phyloP scores from a whole-genome alignment of 2,888 invertebrate species.

The Pandemis corylana region DNA sequence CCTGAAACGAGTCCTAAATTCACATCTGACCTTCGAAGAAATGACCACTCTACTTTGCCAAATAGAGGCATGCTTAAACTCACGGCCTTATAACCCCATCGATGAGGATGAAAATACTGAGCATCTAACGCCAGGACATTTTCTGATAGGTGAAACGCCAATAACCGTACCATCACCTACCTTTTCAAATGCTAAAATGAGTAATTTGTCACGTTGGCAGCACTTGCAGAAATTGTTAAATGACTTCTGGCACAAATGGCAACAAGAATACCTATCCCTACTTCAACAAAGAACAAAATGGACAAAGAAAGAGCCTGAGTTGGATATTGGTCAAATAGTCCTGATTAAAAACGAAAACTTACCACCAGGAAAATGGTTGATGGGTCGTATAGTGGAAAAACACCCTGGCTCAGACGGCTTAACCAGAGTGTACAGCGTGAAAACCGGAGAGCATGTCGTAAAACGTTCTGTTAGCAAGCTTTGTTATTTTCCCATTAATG shows the following conservation, averaged over 20 bases:
- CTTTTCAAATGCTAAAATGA: neutral
- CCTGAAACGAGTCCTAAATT: constrained; percentile 5
- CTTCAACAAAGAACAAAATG: constrained; percentile 46
- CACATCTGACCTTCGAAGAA: constrained; percentile 20
- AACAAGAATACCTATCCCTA: constrained; percentile 45
- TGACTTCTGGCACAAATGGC: constrained; percentile 48
- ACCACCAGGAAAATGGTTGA: constrained; percentile 17
- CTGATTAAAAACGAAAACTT: constrained; percentile 5
- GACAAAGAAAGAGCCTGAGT: constrained; percentile 33
- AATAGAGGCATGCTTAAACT: constrained; percentile 9
- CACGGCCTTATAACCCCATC: constrained; percentile 8
- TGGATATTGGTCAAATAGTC: constrained; percentile 19
- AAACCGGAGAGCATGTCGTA: constrained; percentile 6
- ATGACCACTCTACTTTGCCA: constrained; percentile 16
- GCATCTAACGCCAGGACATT: constrained; percentile 10
- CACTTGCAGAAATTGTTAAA: constrained; percentile 33
- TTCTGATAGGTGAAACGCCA: constrained; percentile 3
- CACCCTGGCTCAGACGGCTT: constrained; percentile 13
- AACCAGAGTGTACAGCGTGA: constrained; percentile 24
- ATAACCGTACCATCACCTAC: neutral
- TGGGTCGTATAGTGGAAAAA: constrained; percentile 10
- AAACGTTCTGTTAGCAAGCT: constrained; percentile 22
- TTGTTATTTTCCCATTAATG: constrained; percentile 12
- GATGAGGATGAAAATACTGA: neutral
- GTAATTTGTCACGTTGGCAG: constrained; percentile 4